Percentiles rank a stretch among this genome's conserved stretches.
These are phyloP conservation scores for Volucella inanis DNA, from an alignment of 2,888 invertebrate species.

Conservation along the genomic window DNA sequence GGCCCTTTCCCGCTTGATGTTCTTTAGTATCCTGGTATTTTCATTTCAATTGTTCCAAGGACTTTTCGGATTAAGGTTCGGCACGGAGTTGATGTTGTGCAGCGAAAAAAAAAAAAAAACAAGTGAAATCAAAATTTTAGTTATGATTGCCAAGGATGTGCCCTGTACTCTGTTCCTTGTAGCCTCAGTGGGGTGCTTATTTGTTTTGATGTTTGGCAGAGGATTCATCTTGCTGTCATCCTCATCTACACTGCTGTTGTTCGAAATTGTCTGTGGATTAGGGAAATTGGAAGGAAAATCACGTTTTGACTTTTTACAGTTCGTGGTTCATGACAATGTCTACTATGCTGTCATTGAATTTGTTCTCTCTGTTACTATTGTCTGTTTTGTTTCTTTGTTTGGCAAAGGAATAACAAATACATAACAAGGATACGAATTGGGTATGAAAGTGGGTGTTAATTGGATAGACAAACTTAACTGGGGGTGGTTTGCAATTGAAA, in stretches of 20 bases:
- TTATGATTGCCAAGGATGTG: constrained; percentile 45
- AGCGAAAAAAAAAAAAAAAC: constrained; percentile 12
- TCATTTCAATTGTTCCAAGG: constrained; percentile 42
- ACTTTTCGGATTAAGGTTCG: not conserved
- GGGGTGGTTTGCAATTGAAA: constrained; percentile 32
- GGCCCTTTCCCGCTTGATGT: not conserved
- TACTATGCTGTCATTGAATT: constrained; percentile 56
- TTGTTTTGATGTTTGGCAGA: constrained; percentile 49
- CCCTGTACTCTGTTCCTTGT: not conserved
- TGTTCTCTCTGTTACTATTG: constrained; percentile 4
- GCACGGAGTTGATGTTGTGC: not conserved
- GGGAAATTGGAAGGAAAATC: constrained; percentile 73
- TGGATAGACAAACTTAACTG: constrained; percentile 52
- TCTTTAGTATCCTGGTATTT: constrained; percentile 20
- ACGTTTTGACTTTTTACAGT: constrained; percentile 66
- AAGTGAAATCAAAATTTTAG: constrained; percentile 61
- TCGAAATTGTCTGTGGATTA: constrained; percentile 62
- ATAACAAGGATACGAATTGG: constrained; percentile 45
- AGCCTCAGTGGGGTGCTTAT: constrained; percentile 43
- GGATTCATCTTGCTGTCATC: constrained; percentile 13
- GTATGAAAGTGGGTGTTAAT: constrained; percentile 61
- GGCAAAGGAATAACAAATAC: constrained; percentile 66
- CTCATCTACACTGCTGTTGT: constrained; percentile 8
- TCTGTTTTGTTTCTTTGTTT: constrained; percentile 59
- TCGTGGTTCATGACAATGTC: constrained; percentile 49